Evolutionary conservation across 2,888 invertebrate genomes (phyloP).

Genomic region (Chymomyza amoena): DNA sequence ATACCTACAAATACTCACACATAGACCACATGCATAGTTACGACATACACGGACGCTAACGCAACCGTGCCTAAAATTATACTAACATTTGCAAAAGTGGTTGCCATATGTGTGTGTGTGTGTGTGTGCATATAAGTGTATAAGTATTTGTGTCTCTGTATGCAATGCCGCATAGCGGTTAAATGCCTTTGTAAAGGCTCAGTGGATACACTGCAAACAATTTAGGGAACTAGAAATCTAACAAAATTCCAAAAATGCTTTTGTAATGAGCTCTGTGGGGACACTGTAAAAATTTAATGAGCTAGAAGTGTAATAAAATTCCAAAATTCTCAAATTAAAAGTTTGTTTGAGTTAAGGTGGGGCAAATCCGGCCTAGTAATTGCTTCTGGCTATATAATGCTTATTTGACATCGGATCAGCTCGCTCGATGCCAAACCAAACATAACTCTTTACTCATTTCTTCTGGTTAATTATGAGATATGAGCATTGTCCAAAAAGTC

Average conservation of each 20-base stretch:
- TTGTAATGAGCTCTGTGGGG: not conserved
- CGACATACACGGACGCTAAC: conserved; percentile 23
- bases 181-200: not conserved
- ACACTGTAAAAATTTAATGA: not conserved
- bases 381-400: no score
- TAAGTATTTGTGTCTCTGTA: not conserved
- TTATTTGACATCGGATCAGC: no score
- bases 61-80: conserved; percentile 70
- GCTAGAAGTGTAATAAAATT: no score
- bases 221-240: not conserved
- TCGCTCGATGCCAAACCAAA: no score
- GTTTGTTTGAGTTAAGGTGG: no score
- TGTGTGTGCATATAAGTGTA: not conserved
- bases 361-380: no score
- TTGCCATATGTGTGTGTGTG: not conserved
- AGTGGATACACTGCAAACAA: not conserved
- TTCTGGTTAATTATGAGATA: no score
- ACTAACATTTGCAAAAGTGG: conserved; percentile 52
- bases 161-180: not conserved
- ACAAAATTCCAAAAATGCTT: not conserved
- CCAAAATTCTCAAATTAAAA: no score
- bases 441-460: no score
- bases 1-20: conserved; percentile 22
- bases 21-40: conserved; percentile 17
- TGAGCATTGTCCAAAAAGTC: no score